Conservation (phyloP, 1,140 invertebrate species). For the Zaprionus capensis region DNA sequence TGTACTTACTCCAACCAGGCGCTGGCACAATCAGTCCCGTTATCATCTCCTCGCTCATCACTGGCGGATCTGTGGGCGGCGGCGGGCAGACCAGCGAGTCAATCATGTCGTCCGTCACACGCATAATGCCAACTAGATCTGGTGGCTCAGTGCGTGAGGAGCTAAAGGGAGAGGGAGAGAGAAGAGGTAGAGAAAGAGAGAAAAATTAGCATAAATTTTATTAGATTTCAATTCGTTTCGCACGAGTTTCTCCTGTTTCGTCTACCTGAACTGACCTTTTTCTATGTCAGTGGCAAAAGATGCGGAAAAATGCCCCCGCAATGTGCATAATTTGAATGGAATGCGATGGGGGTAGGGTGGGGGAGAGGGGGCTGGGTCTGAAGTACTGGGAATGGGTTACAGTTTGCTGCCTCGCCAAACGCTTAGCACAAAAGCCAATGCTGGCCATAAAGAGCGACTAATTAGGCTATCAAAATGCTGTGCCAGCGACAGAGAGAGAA, state of each 20-base stretch:
- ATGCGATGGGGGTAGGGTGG: not conserved
- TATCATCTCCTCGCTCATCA: conserved; percentile 98
- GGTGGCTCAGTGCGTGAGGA: conserved; percentile 97
- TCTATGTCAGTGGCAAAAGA: conserved; percentile 77
- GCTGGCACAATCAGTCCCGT: conserved; percentile 97
- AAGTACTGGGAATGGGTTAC: conserved; percentile 33
- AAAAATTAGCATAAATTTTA: conserved; percentile 30
- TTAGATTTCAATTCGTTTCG: conserved; percentile 43
- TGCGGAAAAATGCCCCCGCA: conserved; percentile 68
- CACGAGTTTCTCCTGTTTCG: conserved; percentile 36
- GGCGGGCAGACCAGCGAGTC: conserved; percentile 97
- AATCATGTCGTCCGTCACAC: conserved; percentile 95
- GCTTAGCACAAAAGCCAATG: conserved; percentile 76
- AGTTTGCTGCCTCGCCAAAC: conserved; percentile 66
- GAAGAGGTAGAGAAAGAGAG: not conserved
- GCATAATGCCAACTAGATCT: conserved; percentile 92
- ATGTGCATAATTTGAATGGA: conserved; percentile 75
- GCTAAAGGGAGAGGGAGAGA: conserved; percentile 68
- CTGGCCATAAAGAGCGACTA: conserved; percentile 75
- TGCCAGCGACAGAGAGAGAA: conserved; percentile 23
- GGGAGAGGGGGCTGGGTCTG: not conserved
- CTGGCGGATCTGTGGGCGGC: conserved; percentile 95
- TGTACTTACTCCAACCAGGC: conserved; percentile 93
- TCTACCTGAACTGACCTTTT: conserved; percentile 68
- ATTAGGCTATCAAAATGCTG: conserved; percentile 81